Percentiles rank a stretch among this genome's conserved stretches.
phyloP scores from a whole-genome alignment of 2,797 vertebrate species.

The Champsocephalus esox region DNA sequence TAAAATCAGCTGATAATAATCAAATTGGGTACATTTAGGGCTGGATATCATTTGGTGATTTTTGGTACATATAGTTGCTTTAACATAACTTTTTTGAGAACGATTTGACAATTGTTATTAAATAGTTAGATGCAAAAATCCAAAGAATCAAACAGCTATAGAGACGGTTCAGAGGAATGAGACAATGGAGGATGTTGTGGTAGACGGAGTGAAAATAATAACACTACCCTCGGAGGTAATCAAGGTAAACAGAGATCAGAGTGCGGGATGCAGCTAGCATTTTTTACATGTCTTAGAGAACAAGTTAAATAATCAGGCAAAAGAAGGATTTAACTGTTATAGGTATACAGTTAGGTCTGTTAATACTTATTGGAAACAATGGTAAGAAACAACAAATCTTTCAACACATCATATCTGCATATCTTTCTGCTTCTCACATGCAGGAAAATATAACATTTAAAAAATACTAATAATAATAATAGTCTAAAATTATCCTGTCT shows the following conservation, averaged over 20 bases:
- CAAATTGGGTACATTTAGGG: constrained; percentile 7
- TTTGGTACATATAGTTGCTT: background rate
- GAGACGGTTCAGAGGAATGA: background rate
- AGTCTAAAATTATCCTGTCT: background rate
- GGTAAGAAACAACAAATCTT: background rate
- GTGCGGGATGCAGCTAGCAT: background rate
- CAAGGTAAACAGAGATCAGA: background rate
- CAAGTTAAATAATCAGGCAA: background rate
- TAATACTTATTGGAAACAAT: background rate
- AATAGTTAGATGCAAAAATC: background rate
- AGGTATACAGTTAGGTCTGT: too few species aligned
- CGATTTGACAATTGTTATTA: background rate
- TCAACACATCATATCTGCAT: background rate
- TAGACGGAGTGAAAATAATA: constrained; percentile 31
- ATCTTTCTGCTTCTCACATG: background rate
- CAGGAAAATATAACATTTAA: background rate
- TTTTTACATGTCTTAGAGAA: background rate
- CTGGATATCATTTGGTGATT: constrained; percentile 56
- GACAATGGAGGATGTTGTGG: constrained; percentile 38
- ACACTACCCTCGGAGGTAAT: background rate
- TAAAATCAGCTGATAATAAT: too few species aligned
- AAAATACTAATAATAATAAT: background rate
- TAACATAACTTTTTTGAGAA: background rate
- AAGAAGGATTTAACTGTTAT: background rate
- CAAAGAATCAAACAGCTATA: constrained; percentile 18